phyloP scores from a whole-genome alignment of 2,113 vertebrate genomes.

The Entelurus aequoreus region DNA sequence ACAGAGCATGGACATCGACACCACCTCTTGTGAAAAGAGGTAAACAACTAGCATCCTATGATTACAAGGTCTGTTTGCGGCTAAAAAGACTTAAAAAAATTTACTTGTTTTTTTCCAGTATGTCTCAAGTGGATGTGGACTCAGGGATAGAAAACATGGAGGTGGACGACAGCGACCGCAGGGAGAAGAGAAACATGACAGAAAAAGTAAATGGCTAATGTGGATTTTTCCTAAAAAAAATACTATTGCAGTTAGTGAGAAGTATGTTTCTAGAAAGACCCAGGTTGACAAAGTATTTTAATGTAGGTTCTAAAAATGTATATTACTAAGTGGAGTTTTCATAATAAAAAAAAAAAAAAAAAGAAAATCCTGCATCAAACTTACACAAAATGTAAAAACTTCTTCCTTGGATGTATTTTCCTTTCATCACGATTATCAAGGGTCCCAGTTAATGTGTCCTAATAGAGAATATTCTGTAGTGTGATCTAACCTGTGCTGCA shows the following conservation, averaged over 20 bases:
- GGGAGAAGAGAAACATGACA: conserved; percentile 89
- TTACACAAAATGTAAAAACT: too few relatives aligned
- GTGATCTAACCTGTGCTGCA: conserved; percentile 1
- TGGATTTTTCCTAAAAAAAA: neutral
- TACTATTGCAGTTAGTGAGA: too few relatives aligned
- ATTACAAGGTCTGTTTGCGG: neutral
- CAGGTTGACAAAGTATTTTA: too few relatives aligned
- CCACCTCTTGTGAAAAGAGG: conserved; percentile 98
- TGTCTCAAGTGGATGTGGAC: conserved; percentile 99
- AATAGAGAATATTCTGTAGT: neutral
- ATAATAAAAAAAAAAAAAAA: too few relatives aligned
- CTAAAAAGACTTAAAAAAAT: conserved; percentile 8
- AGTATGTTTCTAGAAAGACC: too few relatives aligned
- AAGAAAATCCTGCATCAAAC: too few relatives aligned
- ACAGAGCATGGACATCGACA: conserved; percentile 99
- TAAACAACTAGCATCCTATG: conserved; percentile 45
- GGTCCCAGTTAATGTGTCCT: too few relatives aligned
- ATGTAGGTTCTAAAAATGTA: too few relatives aligned
- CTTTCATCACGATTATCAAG: too few relatives aligned
- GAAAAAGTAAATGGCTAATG: conserved; percentile 80
- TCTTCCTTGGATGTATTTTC: too few relatives aligned
- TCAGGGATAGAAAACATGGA: conserved; percentile 99
- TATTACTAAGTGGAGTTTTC: too few relatives aligned
- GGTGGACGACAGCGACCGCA: conserved; percentile 93
- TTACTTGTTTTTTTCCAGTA: conserved; percentile 66